Base-by-base conservation (phyloP, 2,797 vertebrate genomes). In the Tinamus major region DNA sequence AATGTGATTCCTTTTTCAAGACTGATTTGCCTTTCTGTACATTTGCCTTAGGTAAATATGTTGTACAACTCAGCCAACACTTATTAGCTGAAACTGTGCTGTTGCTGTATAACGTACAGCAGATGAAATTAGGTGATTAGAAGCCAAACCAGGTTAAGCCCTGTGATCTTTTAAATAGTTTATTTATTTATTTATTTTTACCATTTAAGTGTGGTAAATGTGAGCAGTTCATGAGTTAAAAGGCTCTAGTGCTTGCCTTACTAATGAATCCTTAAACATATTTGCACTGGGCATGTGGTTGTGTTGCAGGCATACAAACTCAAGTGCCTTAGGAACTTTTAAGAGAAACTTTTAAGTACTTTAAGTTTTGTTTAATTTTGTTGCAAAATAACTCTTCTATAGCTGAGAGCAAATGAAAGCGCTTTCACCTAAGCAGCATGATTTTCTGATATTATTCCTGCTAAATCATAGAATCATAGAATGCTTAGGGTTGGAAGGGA, bases 241-340 rank as follows among this genome's bases (percentile, higher is more conserved):
- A n/a, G 3, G 3, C 3, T 51, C 3, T 69, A 27, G 19, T 12
- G 1, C 7, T 51, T 83, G 11, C 31, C 41, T 55, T 63, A n/a
- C 37, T 77, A 61, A 41, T 35, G 33, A 9, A 61, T 9, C 3
- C 14, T 29, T 21, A 39, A 23, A 2, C 2, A 2, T 10, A 1
- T 58, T 51, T 84, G 5, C 17, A 21, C 3, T 29, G 44, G 48
- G 11, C 16, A 14, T 12, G 46, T 46, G 9, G 58, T 78, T 18
- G 6, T 86, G 10, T 39, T 67, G 7, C 6, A 51, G 9, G 8
- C 3, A 21, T 39, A 41, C 26, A 75, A 77, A 42, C 10, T 44
- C 31, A 9, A 51, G 3, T 58, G 11, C 71, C 67, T 83, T n/a
- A 31, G 18, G 10, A 75, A 61, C 24, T 2, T 24, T 79, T 88